Conservation (phyloP, 2,113 vertebrate species). For the Grus americana region DNA sequence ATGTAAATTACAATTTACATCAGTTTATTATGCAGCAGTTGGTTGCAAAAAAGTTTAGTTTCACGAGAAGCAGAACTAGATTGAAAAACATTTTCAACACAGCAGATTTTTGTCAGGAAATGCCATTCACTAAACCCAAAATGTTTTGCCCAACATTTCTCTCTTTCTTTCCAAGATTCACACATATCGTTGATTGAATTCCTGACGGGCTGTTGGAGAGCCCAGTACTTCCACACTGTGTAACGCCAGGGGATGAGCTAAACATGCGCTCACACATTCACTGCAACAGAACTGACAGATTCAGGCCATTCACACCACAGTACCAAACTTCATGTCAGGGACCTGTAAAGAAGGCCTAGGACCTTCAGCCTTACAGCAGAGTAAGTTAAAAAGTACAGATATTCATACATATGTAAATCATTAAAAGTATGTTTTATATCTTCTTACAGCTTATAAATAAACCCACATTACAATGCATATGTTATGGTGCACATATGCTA, state of each 20-base stretch:
- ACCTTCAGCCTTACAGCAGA: neutral
- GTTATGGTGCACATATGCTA: neutral
- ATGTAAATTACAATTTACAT: neutral
- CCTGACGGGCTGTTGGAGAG: slow-evolving; percentile 25
- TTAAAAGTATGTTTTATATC: neutral
- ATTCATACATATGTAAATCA: neutral
- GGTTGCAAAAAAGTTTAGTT: neutral
- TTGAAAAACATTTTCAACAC: neutral
- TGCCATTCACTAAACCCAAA: neutral
- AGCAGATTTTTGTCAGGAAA: neutral
- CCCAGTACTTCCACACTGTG: neutral
- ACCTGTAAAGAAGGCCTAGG: neutral
- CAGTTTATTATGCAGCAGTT: neutral
- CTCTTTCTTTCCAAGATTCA: neutral
- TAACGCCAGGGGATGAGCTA: neutral
- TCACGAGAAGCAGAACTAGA: neutral
- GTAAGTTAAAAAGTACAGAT: neutral
- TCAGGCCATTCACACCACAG: neutral
- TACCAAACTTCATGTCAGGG: neutral
- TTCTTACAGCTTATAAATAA: neutral
- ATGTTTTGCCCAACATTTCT: neutral
- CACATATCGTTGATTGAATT: neutral
- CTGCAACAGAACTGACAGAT: neutral
- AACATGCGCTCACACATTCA: neutral
- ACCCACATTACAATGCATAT: neutral